Evolutionary conservation across 2,113 vertebrate species (phyloP).

Genomic region (Marcusenius ussheri): DNA sequence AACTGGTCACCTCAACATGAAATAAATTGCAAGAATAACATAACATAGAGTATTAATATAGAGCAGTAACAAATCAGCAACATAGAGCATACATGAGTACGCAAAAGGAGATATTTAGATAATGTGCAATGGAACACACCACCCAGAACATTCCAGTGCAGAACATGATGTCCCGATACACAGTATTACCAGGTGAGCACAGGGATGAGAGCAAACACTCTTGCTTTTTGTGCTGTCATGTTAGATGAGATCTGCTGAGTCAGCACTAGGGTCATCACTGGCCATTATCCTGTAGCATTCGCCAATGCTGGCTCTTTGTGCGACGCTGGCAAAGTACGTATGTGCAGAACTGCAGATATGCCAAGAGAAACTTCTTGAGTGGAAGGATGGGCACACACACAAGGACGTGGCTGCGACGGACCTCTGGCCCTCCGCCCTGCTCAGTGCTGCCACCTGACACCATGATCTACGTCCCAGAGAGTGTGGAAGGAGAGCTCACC

Average conservation of each 20-base stretch:
- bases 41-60: background rate
- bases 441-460: background rate
- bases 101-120: background rate
- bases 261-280: background rate
- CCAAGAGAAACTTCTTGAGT: background rate
- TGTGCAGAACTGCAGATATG: background rate
- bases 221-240: background rate
- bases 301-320: background rate
- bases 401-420: background rate
- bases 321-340: background rate
- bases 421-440: background rate
- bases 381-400: too few species aligned
- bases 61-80: background rate
- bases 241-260: background rate
- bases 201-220: background rate
- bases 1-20: background rate
- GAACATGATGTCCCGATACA: background rate
- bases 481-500: background rate
- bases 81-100: background rate
- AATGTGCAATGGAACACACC: background rate
- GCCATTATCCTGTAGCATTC: background rate
- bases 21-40: background rate
- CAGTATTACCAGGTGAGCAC: background rate
- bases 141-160: background rate
- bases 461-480: background rate